Evolutionary conservation across 2,888 invertebrate genomes (phyloP).

Genomic region (Hydrotaea cyrtoneurina): DNA sequence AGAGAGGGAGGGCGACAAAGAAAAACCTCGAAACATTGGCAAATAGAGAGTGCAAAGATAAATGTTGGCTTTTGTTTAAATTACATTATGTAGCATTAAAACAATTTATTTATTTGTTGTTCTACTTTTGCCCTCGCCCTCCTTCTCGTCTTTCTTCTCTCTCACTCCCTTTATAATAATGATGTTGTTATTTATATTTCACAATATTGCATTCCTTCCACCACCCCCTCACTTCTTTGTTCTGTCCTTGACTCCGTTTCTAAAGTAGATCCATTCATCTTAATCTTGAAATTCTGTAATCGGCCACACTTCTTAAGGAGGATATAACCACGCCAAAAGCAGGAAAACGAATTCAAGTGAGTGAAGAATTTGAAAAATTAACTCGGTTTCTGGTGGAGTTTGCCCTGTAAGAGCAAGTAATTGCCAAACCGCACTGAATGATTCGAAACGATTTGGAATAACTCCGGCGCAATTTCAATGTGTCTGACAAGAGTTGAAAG

Average conservation of each 20-base stretch:
- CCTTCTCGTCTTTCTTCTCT: neutral
- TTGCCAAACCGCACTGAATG: neutral
- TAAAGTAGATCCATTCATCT: neutral
- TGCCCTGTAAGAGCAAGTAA: neutral
- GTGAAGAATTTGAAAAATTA: neutral
- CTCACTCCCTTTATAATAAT: neutral
- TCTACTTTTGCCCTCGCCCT: neutral
- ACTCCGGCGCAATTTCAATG: no score
- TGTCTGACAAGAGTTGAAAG: no score
- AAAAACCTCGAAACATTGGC: no score
- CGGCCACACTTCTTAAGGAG: neutral
- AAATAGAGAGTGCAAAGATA: conserved; percentile 28
- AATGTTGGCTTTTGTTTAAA: conserved; percentile 69
- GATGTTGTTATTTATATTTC: conserved; percentile 5
- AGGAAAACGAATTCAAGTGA: neutral
- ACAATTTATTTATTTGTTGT: conserved; percentile 73
- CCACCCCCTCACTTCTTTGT: neutral
- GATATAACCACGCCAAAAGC: no score
- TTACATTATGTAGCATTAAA: conserved; percentile 72
- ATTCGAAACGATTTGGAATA: neutral
- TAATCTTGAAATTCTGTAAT: neutral
- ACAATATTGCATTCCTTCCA: neutral
- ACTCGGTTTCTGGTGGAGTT: no score
- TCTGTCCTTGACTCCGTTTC: neutral
- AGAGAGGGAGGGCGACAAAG: neutral